Base-by-base conservation (phyloP, 2,113 vertebrate species). In the Mesembrinibis cayennensis region DNA sequence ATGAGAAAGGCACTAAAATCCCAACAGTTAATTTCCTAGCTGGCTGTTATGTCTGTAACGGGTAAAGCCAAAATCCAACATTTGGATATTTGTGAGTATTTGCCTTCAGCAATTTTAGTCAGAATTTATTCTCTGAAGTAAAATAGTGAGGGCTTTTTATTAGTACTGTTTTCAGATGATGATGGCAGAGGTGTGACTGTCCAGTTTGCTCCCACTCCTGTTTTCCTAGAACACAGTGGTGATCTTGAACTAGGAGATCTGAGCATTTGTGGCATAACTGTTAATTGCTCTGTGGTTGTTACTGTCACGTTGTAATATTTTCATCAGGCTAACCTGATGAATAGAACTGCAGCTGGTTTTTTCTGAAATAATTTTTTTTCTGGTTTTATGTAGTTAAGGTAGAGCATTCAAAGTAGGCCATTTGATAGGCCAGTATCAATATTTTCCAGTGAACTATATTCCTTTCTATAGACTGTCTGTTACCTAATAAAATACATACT, bases 31-130 rank as follows among this genome's bases (percentile, higher is more conserved):
- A 30, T 92, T 89, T 90, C 20, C 16, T 73, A 29, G 9, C 11
- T 90, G 29, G 3, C 6, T 62, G 2, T 6, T 55, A 10, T 13
- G 2, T 42, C 17, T 73, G 34, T 70, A 62, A 40, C 3, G 23
- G 11, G 3, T 9, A 79, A 90, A 90, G 16, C 2, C 6, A 45
- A 27, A 77, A 3, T 30, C 38, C 45, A 22, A 61, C 5, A 52
- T 44, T n/a, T 8, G 0, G 0, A 2, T 47, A 38, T 50, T 73
- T 76, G 2, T 52, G 30, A 72, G 6, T 18, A 23, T 4, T 30
- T 4, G 3, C 69, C 7, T 21, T 61, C 40, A 80, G 13, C 9
- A 80, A 12, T 62, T 70, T 81, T 70, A 55, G 15, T 66, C 3
- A 58, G 13, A 34, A 45, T 81, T 81, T 73, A 34, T 80, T 87